Percentiles rank a stretch among this genome's conserved stretches.
Conservation (phyloP, 2,888 invertebrate species). For the Leptopilina drosophilae region DNA sequence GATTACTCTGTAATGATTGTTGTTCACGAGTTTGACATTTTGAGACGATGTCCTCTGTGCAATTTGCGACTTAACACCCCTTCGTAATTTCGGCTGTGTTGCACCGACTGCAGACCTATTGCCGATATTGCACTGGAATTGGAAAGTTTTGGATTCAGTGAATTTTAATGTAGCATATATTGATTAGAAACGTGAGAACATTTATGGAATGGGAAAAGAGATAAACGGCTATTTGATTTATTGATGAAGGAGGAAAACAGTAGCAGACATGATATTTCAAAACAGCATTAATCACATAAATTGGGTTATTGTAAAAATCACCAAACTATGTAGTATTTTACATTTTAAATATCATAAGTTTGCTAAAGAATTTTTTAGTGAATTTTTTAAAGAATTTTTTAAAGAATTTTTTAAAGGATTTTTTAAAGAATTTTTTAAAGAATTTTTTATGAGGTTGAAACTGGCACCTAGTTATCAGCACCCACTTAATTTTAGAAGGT, state of each 20-base stretch:
- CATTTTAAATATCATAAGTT: no score
- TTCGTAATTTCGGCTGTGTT: slow-evolving; percentile 39
- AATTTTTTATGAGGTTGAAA: no score
- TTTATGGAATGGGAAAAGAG: slow-evolving; percentile 14
- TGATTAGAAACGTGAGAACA: slow-evolving; percentile 5
- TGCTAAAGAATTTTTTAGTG: no score
- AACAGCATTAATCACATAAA: not conserved
- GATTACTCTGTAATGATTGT: slow-evolving; percentile 48
- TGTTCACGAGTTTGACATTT: slow-evolving; percentile 45
- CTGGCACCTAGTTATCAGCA: no score
- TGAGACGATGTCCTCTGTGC: slow-evolving; percentile 48
- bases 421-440: no score
- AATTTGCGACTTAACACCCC: slow-evolving; percentile 55
- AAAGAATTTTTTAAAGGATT: no score
- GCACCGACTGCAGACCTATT: not conserved
- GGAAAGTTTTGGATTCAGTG: no score
- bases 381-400: no score
- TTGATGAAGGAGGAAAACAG: not conserved
- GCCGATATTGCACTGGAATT: slow-evolving; percentile 9
- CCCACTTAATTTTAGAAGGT: no score
- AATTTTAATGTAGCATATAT: not conserved
- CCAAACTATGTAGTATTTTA: no score
- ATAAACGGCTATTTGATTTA: slow-evolving; percentile 6
- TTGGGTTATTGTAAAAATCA: not conserved
- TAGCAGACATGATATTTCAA: not conserved